Evolutionary conservation across 1,140 invertebrate genomes (phyloP).

Genomic region (Linepithema humile): DNA sequence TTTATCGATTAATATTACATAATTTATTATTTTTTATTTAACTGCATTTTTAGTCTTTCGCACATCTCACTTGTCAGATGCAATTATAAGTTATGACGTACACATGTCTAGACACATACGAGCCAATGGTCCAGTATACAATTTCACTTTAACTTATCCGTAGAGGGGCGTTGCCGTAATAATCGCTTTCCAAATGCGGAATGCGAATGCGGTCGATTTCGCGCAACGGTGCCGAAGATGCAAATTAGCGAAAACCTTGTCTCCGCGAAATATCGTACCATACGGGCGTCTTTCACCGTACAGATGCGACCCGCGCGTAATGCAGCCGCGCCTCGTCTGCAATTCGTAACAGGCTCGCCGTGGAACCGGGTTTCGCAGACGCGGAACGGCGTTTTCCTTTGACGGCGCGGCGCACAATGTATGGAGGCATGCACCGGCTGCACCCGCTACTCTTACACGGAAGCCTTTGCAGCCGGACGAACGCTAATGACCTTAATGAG

Average conservation of each 20-base stretch:
- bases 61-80: too few relatives aligned
- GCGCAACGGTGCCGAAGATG: slow-evolving; percentile 25
- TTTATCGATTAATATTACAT: neutral
- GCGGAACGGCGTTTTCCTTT: slow-evolving; percentile 41
- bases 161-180: neutral
- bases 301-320: neutral
- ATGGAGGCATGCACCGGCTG: slow-evolving; percentile 45
- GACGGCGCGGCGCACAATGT: slow-evolving; percentile 29
- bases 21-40: neutral
- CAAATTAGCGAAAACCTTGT: slow-evolving; percentile 19
- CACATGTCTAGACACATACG: neutral
- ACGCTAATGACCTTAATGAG: slow-evolving; percentile 77
- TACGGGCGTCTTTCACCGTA: neutral
- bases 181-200: slow-evolving; percentile 27
- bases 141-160: slow-evolving; percentile 21
- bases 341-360: neutral
- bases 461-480: slow-evolving; percentile 64
- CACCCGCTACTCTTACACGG: slow-evolving; percentile 58
- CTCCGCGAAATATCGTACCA: neutral
- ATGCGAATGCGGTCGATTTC: neutral
- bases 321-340: neutral
- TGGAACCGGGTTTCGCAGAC: slow-evolving; percentile 27
- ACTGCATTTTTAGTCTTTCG: neutral
- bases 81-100: neutral
- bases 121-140: neutral